Evolutionary conservation across 1,140 invertebrate species (phyloP).

Genomic region (Anoplophora glabripennis): DNA sequence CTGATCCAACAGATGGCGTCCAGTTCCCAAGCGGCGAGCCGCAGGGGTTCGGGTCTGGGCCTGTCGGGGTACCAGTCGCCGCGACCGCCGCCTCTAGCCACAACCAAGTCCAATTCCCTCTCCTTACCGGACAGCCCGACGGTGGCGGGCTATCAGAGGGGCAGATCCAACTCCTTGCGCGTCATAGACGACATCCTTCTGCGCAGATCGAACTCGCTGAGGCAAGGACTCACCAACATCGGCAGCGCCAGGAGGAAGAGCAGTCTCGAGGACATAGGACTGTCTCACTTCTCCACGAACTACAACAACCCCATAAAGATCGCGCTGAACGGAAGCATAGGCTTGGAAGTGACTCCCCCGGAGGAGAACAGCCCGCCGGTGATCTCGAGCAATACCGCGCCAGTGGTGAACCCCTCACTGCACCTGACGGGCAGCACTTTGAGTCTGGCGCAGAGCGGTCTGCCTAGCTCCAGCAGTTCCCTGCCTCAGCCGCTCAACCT

Average conservation of each 20-base stretch:
- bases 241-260: constrained; percentile 65
- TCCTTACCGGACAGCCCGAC: constrained; percentile 84
- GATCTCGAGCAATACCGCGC: constrained; percentile 56
- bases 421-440: constrained; percentile 42
- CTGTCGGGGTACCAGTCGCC: constrained; percentile 63
- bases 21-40: constrained; percentile 50
- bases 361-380: constrained; percentile 62
- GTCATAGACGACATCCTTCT: constrained; percentile 82
- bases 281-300: constrained; percentile 67
- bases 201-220: constrained; percentile 76
- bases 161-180: constrained; percentile 79
- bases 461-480: constrained; percentile 54
- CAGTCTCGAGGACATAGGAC: constrained; percentile 80
- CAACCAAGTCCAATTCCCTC: constrained; percentile 82
- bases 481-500: constrained; percentile 34
- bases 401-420: constrained; percentile 56
- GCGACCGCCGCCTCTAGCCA: constrained; percentile 71
- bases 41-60: constrained; percentile 59
- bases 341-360: constrained; percentile 72
- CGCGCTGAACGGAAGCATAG: constrained; percentile 80
- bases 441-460: constrained; percentile 50
- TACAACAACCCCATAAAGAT: constrained; percentile 75
- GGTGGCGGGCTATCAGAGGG: constrained; percentile 69
- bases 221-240: constrained; percentile 63
- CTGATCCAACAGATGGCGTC: constrained; percentile 64